phyloP scores from a whole-genome alignment of 2,888 invertebrate genomes.

The Tuberolachnus salignus region DNA sequence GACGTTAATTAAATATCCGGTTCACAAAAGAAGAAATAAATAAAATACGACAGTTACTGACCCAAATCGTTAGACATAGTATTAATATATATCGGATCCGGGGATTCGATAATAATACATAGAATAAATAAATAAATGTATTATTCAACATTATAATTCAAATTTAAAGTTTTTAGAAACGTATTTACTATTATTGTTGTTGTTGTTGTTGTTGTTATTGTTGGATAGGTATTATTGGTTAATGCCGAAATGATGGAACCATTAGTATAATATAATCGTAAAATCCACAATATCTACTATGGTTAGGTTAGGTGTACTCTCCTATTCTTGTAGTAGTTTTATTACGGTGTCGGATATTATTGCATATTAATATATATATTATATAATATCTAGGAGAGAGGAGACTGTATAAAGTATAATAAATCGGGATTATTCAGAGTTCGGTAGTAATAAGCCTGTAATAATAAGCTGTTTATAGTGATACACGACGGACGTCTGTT shows the following conservation, averaged over 20 bases:
- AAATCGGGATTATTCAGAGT: background rate
- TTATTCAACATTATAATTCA: background rate
- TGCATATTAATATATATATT: no score
- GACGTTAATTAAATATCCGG: constrained; percentile 5
- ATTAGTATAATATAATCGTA: constrained; percentile 3
- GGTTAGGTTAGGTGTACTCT: no score
- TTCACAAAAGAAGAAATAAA: background rate
- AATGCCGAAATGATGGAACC: background rate
- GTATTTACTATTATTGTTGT: background rate
- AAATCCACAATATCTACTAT: background rate
- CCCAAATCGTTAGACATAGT: background rate
- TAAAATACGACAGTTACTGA: background rate
- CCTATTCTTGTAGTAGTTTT: background rate
- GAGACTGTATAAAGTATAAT: background rate
- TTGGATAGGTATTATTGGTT: background rate
- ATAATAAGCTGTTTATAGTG: background rate
- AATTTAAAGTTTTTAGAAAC: background rate
- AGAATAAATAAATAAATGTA: background rate
- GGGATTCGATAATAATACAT: background rate
- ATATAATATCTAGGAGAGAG: background rate
- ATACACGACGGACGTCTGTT: background rate
- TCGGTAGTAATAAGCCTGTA: no score
- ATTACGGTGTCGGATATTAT: background rate
- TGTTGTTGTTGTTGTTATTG: background rate
- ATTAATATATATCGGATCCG: background rate